Conservation (phyloP, 2,113 vertebrate species). For the Odontophorus gujanensis region DNA sequence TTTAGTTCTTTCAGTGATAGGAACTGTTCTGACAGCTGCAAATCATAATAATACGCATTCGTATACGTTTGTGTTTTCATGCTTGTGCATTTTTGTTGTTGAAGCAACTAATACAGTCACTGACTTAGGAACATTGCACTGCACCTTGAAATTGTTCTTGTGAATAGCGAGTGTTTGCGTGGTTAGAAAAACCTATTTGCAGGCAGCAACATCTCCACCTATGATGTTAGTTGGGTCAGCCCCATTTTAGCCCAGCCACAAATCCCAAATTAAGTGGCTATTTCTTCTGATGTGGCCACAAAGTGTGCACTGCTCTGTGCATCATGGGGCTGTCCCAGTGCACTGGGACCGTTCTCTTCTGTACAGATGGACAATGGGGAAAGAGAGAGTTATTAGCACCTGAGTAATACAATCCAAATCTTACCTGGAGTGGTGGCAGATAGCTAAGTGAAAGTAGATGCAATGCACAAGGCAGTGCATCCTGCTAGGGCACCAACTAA, state of each 20-base stretch:
- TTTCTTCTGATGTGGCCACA: neutral
- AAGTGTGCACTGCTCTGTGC: neutral
- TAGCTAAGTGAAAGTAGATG: slow-evolving; percentile 7
- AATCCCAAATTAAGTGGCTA: neutral
- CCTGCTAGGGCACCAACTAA: neutral
- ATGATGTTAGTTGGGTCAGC: neutral
- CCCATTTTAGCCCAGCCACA: fast-evolving
- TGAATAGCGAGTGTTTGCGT: neutral
- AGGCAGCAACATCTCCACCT: neutral
- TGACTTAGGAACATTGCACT: neutral
- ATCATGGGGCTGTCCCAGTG: fast-evolving
- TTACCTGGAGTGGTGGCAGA: neutral
- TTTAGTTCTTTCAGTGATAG: neutral
- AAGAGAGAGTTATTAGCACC: neutral
- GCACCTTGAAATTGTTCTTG: neutral
- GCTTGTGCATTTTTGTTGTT: slow-evolving; percentile 1
- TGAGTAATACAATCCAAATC: neutral
- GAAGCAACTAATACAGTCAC: neutral
- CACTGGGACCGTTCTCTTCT: neutral
- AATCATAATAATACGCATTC: slow-evolving; percentile 30
- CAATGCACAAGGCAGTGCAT: neutral
- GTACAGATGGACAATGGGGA: neutral
- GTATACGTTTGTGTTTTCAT: neutral
- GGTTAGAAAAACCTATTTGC: neutral
- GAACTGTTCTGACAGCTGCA: slow-evolving; percentile 43